These are phyloP conservation scores for Drosophila ironensis DNA, from an alignment of 1,140 invertebrate genomes.

Conservation along the genomic window DNA sequence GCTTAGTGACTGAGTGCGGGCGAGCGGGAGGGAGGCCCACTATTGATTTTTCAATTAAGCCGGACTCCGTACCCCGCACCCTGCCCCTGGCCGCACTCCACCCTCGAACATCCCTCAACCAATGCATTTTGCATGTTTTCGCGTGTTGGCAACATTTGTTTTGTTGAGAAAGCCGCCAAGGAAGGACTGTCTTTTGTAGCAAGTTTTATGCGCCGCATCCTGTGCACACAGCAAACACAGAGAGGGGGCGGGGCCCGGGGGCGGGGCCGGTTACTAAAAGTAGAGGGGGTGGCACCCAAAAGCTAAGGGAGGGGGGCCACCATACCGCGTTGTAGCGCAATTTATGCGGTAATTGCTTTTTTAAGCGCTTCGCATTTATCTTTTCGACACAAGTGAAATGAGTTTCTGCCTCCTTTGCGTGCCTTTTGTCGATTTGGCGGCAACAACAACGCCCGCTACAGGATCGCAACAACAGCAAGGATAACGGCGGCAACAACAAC, in stretches of 20 bases:
- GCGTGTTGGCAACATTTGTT: constrained; percentile 65
- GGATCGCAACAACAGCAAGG: constrained; percentile 31
- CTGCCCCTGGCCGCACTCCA: not conserved
- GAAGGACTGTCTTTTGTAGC: constrained; percentile 53
- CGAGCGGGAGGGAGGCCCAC: constrained; percentile 12
- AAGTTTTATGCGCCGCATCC: constrained; percentile 72
- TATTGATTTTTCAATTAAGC: constrained; percentile 79
- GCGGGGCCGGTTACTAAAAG: constrained; percentile 6
- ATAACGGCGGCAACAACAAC: constrained; percentile 36
- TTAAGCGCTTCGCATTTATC: constrained; percentile 80
- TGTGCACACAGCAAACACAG: constrained; percentile 23
- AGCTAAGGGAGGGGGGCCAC: not conserved
- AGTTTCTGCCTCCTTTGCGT: constrained; percentile 63
- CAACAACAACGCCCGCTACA: constrained; percentile 30
- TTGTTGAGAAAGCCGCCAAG: constrained; percentile 25
- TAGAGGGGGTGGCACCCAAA: constrained; percentile 14
- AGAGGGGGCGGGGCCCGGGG: not conserved
- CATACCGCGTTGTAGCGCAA: constrained; percentile 59
- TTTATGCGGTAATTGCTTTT: constrained; percentile 81
- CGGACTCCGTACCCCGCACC: not conserved
- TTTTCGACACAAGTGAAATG: constrained; percentile 78
- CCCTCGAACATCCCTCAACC: not conserved
- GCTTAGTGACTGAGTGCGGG: constrained; percentile 31
- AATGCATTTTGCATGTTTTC: constrained; percentile 79
- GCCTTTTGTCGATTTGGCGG: constrained; percentile 60